phyloP scores from a whole-genome alignment of 2,113 vertebrate species.

The Nannospalax galili region DNA sequence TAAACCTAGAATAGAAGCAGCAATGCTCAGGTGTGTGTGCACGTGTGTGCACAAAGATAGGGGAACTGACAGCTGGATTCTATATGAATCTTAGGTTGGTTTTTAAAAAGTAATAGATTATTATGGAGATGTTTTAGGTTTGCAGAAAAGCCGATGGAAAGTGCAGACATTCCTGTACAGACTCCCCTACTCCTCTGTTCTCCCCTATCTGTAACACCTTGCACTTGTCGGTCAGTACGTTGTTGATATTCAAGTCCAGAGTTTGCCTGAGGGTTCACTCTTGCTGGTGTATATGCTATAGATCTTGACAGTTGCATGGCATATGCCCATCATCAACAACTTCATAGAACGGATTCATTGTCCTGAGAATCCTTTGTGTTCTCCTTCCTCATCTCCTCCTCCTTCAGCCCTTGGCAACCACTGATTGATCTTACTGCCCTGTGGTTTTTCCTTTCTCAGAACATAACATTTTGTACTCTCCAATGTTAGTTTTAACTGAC shows the following conservation, averaged over 20 bases:
- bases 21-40: neutral
- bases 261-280: too few relatives aligned
- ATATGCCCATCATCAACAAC: neutral
- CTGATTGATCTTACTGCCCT: too few relatives aligned
- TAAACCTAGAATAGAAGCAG: neutral
- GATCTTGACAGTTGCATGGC: neutral
- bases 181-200: rapidly evolving
- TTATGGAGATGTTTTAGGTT: neutral
- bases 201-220: neutral
- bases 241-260: neutral
- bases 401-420: neutral
- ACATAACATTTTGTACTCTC: neutral
- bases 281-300: neutral
- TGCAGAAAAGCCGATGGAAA: neutral
- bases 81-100: neutral
- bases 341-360: neutral
- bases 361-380: neutral
- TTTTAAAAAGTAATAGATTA: neutral
- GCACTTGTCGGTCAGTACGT: neutral
- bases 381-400: too few relatives aligned
- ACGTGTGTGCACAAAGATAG: neutral
- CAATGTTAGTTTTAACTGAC: neutral
- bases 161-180: neutral
- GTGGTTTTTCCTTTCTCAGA: neutral
- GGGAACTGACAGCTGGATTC: neutral